phyloP scores from a whole-genome alignment of 2,113 vertebrate genomes.

The Bolborhynchus lineola region DNA sequence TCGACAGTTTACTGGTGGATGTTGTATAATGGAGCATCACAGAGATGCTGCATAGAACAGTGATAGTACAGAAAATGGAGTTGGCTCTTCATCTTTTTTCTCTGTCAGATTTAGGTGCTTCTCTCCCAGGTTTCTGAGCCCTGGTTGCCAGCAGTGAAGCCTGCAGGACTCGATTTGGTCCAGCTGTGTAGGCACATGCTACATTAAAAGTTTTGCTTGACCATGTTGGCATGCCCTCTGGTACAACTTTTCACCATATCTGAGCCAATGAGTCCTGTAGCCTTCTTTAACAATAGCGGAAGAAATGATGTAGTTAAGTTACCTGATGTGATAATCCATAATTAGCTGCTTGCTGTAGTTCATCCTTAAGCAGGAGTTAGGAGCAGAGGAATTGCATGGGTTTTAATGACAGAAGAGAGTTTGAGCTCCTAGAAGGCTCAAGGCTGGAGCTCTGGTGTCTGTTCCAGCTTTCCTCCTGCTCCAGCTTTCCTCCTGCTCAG shows the following conservation, averaged over 20 bases:
- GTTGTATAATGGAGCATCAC: not conserved
- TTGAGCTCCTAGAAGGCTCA: not conserved
- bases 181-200: not conserved
- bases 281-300: accelerated
- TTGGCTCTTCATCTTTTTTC: not conserved
- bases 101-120: not conserved
- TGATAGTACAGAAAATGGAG: not conserved
- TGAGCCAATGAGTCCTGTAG: not conserved
- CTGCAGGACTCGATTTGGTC: not conserved
- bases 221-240: not conserved
- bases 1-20: not conserved
- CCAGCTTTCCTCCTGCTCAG: not conserved
- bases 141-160: not conserved
- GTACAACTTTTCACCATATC: not conserved
- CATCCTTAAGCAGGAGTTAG: not conserved
- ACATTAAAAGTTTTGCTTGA: not conserved
- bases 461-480: not conserved
- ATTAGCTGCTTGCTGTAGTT: not conserved
- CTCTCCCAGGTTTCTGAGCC: not conserved
- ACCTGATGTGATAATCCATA: not conserved
- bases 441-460: not conserved
- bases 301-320: not conserved
- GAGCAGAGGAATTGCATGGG: not conserved
- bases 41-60: not conserved
- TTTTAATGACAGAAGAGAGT: not conserved